Conservation (phyloP, 1,140 invertebrate genomes). For the Neodiprion lecontei region DNA sequence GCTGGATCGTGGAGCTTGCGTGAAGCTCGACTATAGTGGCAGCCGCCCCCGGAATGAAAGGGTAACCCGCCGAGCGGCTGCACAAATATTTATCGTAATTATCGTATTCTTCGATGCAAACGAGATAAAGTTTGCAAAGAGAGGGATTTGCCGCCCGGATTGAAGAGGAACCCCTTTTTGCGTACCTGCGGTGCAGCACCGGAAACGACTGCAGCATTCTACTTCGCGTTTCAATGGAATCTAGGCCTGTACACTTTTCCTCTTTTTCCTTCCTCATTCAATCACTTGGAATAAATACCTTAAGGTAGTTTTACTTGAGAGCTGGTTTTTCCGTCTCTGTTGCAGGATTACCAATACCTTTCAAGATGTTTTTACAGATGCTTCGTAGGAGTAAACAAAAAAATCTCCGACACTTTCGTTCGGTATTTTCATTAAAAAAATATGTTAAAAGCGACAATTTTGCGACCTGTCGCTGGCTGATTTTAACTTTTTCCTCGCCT, state of each 20-base stretch:
- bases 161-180: not conserved
- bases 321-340: too few relatives aligned
- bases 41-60: conserved; percentile 31
- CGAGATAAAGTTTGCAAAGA: not conserved
- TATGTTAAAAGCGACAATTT: too few relatives aligned
- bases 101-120: conserved; percentile 25
- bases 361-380: too few relatives aligned
- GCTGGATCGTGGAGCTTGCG: conserved; percentile 34
- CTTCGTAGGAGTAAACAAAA: too few relatives aligned
- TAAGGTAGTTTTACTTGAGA: not conserved
- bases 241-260: too few relatives aligned
- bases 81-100: conserved; percentile 63
- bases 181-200: not conserved
- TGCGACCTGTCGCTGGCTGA: too few relatives aligned
- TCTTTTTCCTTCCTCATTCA: too few relatives aligned
- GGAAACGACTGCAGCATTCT: too few relatives aligned
- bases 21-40: conserved; percentile 41
- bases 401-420: too few relatives aligned
- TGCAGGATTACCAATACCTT: too few relatives aligned
- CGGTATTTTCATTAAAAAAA: too few relatives aligned
- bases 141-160: not conserved
- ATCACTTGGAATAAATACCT: not conserved
- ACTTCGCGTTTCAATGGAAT: too few relatives aligned
- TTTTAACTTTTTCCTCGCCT: not conserved
- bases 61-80: conserved; percentile 54